Evolutionary conservation across 2,888 invertebrate genomes (phyloP).

Genomic region (Leptinotarsa rubiginosa): DNA sequence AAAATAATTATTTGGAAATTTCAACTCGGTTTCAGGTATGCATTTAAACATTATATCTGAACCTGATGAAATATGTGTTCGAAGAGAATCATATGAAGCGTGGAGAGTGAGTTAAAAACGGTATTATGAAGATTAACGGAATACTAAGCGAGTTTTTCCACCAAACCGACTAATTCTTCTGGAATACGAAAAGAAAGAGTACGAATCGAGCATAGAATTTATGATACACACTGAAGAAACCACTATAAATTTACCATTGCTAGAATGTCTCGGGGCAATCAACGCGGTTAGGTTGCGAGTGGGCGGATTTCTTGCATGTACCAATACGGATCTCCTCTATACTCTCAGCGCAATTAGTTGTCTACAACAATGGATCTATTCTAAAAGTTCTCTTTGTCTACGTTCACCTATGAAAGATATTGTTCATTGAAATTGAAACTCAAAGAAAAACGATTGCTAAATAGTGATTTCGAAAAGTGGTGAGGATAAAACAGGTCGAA

Average conservation of each 20-base stretch:
- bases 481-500: too few species aligned
- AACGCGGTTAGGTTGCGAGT: constrained; percentile 37
- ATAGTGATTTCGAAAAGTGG: too few species aligned
- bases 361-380: constrained; percentile 30
- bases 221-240: constrained; percentile 39
- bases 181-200: constrained; percentile 19
- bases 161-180: neutral
- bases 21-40: too few species aligned
- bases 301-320: constrained; percentile 37
- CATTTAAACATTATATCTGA: too few species aligned
- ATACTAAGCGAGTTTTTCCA: neutral
- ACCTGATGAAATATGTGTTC: too few species aligned
- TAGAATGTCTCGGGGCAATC: constrained; percentile 35
- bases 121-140: too few species aligned
- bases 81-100: too few species aligned
- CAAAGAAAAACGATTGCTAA: neutral
- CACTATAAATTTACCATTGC: constrained; percentile 42
- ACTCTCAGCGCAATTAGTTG: constrained; percentile 29
- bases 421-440: neutral
- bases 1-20: too few species aligned
- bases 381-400: constrained; percentile 24
- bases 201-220: constrained; percentile 25
- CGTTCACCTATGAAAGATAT: constrained; percentile 1
- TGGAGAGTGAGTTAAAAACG: too few species aligned
- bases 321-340: constrained; percentile 35